Percentiles rank a stretch among this genome's conserved stretches.
Evolutionary conservation across 1,140 invertebrate species (phyloP).

Genomic region (Ceratitis capitata): DNA sequence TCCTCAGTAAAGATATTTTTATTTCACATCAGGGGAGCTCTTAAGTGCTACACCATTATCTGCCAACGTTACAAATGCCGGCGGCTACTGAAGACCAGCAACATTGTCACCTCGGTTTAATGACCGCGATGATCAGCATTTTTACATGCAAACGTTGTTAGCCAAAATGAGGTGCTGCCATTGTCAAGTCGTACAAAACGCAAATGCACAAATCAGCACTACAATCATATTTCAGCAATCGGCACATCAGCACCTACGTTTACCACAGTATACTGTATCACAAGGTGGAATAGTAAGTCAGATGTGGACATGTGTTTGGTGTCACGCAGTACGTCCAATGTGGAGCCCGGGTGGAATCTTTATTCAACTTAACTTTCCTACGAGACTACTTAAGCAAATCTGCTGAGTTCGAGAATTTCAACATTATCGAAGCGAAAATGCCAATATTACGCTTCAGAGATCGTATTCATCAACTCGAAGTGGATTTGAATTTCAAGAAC

Average conservation of each 20-base stretch:
- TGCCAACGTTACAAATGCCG: background rate
- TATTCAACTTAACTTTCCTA: slow-evolving; percentile 48
- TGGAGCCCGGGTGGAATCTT: slow-evolving; percentile 57
- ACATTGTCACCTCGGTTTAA: background rate
- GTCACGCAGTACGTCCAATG: slow-evolving; percentile 72
- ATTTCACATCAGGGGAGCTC: slow-evolving; percentile 31
- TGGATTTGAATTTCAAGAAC: slow-evolving; percentile 98
- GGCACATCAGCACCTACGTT: background rate
- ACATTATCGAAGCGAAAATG: slow-evolving; percentile 93
- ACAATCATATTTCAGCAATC: background rate
- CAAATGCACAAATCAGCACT: background rate
- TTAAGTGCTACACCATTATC: slow-evolving; percentile 30
- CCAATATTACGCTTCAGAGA: slow-evolving; percentile 92
- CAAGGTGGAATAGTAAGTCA: slow-evolving; percentile 66
- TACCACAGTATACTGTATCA: background rate
- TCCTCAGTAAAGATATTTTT: slow-evolving; percentile 29
- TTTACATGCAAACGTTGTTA: background rate
- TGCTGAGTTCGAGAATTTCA: slow-evolving; percentile 73
- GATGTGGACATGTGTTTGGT: slow-evolving; percentile 97
- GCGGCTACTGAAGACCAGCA: slow-evolving; percentile 40
- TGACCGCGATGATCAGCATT: background rate
- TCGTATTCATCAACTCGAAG: slow-evolving; percentile 77
- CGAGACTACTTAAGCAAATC: slow-evolving; percentile 45
- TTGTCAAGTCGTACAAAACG: background rate
- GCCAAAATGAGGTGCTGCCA: background rate